Conservation (phyloP, 2,113 vertebrate species). For the Gobio gobio region DNA sequence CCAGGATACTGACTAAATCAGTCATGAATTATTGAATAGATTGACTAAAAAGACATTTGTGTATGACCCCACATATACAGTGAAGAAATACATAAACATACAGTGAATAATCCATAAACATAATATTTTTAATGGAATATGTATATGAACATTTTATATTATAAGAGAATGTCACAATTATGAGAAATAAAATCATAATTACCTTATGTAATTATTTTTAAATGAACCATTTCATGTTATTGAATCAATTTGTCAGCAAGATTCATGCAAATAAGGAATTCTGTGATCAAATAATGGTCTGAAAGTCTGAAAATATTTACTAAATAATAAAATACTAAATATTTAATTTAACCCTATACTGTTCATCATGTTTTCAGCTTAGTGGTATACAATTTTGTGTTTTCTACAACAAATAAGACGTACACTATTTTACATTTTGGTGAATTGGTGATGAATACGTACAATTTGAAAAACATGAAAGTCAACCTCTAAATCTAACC, state of each 20-base stretch:
- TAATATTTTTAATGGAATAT: not conserved
- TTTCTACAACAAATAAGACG: no score
- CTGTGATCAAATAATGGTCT: no score
- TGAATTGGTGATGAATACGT: not conserved
- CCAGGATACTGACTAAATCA: not conserved
- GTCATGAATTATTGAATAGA: constrained; percentile 18
- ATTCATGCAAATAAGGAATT: no score
- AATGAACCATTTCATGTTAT: not conserved
- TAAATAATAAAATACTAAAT: no score
- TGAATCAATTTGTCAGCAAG: no score
- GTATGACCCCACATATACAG: not conserved
- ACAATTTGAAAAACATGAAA: not conserved
- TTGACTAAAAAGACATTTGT: not conserved
- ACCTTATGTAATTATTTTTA: not conserved
- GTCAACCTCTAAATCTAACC: not conserved
- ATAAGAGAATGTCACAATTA: not conserved
- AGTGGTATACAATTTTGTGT: no score
- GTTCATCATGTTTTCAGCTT: no score
- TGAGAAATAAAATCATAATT: not conserved
- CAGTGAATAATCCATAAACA: not conserved
- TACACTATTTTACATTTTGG: no score
- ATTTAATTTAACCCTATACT: not conserved
- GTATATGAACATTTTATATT: not conserved
- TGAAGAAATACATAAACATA: not conserved
- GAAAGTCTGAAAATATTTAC: no score